Base-by-base conservation (phyloP, 2,888 invertebrate genomes). In the Lapara coniferarum region DNA sequence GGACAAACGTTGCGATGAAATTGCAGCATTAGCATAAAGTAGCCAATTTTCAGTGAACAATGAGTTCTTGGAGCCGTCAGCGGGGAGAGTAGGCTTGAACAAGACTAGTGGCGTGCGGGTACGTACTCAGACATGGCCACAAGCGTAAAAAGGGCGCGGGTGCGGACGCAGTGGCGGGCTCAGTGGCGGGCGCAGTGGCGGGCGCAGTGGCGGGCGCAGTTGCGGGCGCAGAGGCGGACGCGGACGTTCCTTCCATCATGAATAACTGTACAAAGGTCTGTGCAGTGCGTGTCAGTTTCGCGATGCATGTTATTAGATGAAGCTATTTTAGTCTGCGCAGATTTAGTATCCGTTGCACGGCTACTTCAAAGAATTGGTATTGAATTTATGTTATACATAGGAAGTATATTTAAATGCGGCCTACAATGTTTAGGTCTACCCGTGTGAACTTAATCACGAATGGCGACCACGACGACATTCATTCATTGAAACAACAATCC, bases 401-500 rank as follows among this genome's bases (percentile, higher is more conserved):
- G 92, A 93, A 93, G 92, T 91, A 89, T 89, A 93, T 93, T 92
- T 85, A 92, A 93, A 93, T 93, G 91, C 86, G 89, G 85, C 89
- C 90, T 91, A 91, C 91, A 90, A 89, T 90, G 91, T 90, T 88
- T 87, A 90, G 87, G 90, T 88, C 83, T 85, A 90, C 89, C 88
- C 93, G 93, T 93, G 93, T 92, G 93, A 93, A 93, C 92, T 91
- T 92, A 89, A 93, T 93, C 92, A 84, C 83, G 91, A 86, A 93
- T 93, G 92, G 91, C 90, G 86, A 89, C 90, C 93, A 91, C 92
- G 91, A 73, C 86, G 78, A 85, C 90, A 90, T 91, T 91, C 93
- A 92, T 93, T 93, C 93, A 93, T 92, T 91, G 93, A 92, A 93
- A 91, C 91, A 84, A 88, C 92, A 86, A 92, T 93, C 91, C 92